Evolutionary conservation across 2,888 invertebrate genomes (phyloP).

Genomic region (Biston betularia): DNA sequence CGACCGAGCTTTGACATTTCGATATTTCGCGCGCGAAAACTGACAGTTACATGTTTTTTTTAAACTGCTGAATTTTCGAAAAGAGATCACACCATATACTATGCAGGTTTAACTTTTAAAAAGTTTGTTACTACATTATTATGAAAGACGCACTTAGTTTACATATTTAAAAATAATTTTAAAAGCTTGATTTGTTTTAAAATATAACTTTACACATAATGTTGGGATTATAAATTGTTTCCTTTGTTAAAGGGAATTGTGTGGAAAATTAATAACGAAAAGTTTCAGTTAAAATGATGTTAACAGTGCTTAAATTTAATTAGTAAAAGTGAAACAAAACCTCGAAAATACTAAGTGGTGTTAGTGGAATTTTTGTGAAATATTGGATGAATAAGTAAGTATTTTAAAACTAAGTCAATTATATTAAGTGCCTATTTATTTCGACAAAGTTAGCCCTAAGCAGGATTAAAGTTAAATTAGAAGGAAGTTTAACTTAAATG

Average conservation of each 20-base stretch:
- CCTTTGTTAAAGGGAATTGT: background rate
- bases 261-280: background rate
- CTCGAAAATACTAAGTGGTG: background rate
- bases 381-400: conserved; percentile 22
- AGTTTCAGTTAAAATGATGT: background rate
- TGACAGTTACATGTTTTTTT: conserved; percentile 2
- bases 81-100: background rate
- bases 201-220: too few relatives aligned
- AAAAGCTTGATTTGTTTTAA: too few relatives aligned
- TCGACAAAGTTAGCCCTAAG: background rate
- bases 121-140: background rate
- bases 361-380: background rate
- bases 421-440: background rate
- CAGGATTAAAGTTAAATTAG: conserved; percentile 7
- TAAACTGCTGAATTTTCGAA: background rate
- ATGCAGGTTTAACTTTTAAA: background rate
- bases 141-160: background rate
- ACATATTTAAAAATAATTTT: background rate
- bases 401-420: background rate
- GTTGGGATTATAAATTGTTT: background rate
- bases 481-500: conserved; percentile 4
- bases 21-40: conserved; percentile 16
- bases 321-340: background rate
- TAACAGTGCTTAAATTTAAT: background rate
- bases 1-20: conserved; percentile 22